A percentile compares a stretch with the other conserved stretches of the same genome.
Conservation (phyloP, 92 coral and sea anemone species). For the Epizoanthus illoricatus region DNA sequence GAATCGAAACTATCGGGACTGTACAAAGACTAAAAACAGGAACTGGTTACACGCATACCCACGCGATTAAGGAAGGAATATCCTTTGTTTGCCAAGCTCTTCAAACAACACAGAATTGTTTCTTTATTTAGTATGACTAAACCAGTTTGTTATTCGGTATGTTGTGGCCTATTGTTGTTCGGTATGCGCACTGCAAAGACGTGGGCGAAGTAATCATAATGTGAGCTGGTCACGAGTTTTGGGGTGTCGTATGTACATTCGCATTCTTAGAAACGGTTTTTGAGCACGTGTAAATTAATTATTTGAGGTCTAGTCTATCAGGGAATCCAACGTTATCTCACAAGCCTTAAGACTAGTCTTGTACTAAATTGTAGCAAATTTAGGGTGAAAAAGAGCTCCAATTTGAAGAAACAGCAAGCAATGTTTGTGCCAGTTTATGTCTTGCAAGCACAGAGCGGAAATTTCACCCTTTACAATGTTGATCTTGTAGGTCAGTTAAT, state of each 20-base stretch:
- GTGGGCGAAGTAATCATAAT: too few species aligned
- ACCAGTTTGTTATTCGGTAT: background rate
- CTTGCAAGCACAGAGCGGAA: constrained; percentile 2
- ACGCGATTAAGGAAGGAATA: background rate
- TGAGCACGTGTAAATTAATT: too few species aligned
- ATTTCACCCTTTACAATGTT: background rate
- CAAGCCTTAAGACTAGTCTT: background rate
- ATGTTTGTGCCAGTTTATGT: background rate
- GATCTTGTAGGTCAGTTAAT: background rate
- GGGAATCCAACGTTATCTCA: too few species aligned
- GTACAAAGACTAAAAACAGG: too few species aligned
- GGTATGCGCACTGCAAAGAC: background rate
- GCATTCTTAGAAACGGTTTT: too few species aligned
- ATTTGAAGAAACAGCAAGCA: background rate
- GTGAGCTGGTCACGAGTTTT: too few species aligned
- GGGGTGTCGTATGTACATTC: too few species aligned
- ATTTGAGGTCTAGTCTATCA: too few species aligned
- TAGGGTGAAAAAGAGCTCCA: background rate
- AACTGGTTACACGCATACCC: too few species aligned
- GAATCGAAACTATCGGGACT: too few species aligned
- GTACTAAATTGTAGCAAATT: background rate
- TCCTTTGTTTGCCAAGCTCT: background rate
- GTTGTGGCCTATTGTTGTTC: background rate
- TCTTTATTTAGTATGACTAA: background rate
- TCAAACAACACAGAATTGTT: background rate